phyloP scores from a whole-genome alignment of 2,797 vertebrate genomes.

The Danio aesculapii region DNA sequence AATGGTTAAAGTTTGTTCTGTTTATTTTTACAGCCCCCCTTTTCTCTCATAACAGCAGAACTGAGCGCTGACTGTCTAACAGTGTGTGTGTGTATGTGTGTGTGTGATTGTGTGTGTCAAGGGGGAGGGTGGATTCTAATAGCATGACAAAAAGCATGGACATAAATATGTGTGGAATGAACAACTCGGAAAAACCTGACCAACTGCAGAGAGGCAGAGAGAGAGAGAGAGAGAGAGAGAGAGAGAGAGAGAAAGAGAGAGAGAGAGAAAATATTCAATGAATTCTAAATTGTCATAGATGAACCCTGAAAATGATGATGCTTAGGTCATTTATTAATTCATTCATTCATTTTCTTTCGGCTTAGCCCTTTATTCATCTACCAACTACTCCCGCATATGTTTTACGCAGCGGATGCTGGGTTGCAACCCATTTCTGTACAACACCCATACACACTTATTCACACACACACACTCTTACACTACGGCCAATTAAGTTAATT shows the following conservation, averaged over 20 bases:
- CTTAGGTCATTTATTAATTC: too few relatives aligned
- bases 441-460: too few relatives aligned
- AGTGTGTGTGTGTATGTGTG: background rate
- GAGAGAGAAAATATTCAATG: too few relatives aligned
- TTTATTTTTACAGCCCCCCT: constrained; percentile 59
- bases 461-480: too few relatives aligned
- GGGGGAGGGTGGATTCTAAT: constrained; percentile 20
- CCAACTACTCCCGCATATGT: too few relatives aligned
- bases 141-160: constrained; percentile 36
- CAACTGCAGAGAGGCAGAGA: constrained; percentile 12
- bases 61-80: constrained; percentile 47
- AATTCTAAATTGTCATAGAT: too few relatives aligned
- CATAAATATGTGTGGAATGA: constrained; percentile 44
- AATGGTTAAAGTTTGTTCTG: constrained; percentile 64
- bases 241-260: constrained; percentile 1
- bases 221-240: background rate
- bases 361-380: too few relatives aligned
- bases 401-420: too few relatives aligned
- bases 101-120: background rate
- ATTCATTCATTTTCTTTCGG: too few relatives aligned
- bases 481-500: too few relatives aligned
- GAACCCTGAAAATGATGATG: too few relatives aligned
- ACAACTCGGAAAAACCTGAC: constrained; percentile 31
- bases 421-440: too few relatives aligned
- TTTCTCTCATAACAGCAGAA: constrained; percentile 47